These are phyloP conservation scores for Epizoanthus fatuus DNA, from an alignment of 92 coral and sea anemone species.

Conservation along the genomic window DNA sequence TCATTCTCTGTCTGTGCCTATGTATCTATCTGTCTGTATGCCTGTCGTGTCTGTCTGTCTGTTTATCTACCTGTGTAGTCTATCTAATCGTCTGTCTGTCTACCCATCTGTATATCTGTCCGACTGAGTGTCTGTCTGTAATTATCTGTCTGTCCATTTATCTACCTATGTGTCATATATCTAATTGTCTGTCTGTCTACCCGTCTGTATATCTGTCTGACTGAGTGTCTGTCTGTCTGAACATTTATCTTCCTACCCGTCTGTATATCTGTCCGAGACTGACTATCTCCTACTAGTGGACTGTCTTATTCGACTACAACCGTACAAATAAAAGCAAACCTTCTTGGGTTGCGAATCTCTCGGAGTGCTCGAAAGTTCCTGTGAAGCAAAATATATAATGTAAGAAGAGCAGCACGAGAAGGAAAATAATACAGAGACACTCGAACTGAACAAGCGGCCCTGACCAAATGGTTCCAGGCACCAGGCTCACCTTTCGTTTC, in stretches of 20 bases:
- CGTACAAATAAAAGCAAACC: conserved; percentile 28
- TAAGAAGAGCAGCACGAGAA: neutral
- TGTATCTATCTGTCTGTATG: no score
- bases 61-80: no score
- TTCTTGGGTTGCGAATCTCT: conserved; percentile 19
- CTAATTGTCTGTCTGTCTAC: no score
- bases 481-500: conserved; percentile 27
- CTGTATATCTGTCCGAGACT: neutral
- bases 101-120: no score
- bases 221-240: neutral
- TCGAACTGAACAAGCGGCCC: neutral
- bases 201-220: no score
- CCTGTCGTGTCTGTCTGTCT: no score
- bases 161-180: neutral
- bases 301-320: neutral
- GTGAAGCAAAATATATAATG: neutral
- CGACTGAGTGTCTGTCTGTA: neutral
- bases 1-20: no score
- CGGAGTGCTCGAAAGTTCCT: conserved; percentile 6
- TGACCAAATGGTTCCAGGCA: neutral
- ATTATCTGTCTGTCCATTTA: neutral
- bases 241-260: neutral
- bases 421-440: no score
- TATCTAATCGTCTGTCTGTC: no score
- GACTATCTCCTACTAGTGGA: neutral